Percentiles rank a stretch among this genome's conserved stretches.
phyloP scores from a whole-genome alignment of 92 coral and sea anemone genomes.

The Parazoanthus swiftii region DNA sequence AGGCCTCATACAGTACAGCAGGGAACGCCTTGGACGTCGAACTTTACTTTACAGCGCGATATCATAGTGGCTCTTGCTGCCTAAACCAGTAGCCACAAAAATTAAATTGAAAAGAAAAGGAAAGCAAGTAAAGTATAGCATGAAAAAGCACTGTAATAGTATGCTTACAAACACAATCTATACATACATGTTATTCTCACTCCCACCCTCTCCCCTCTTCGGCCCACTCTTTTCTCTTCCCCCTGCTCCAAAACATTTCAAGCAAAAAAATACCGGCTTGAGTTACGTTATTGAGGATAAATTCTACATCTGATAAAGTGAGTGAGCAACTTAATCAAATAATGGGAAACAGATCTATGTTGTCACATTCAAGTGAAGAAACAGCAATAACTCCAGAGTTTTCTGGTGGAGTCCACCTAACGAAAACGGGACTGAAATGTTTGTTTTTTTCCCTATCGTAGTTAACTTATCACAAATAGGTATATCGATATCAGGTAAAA shows the following conservation, averaged over 20 bases:
- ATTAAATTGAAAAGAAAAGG: too few relatives aligned
- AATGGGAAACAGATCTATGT: background rate
- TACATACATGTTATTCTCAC: too few relatives aligned
- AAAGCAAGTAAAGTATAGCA: too few relatives aligned
- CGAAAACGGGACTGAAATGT: background rate
- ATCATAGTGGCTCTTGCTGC: too few relatives aligned
- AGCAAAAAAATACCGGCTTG: background rate
- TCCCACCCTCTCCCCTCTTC: too few relatives aligned
- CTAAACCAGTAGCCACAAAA: too few relatives aligned
- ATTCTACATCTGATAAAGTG: background rate
- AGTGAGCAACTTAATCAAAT: too few relatives aligned
- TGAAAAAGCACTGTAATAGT: too few relatives aligned
- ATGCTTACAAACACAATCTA: too few relatives aligned
- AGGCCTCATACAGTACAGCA: too few relatives aligned
- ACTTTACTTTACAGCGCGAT: too few relatives aligned
- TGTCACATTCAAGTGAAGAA: background rate
- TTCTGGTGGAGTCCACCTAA: background rate
- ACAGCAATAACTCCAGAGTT: background rate
- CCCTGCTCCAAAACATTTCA: background rate
- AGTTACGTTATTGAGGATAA: background rate
- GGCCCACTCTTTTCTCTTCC: background rate
- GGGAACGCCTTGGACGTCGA: too few relatives aligned
- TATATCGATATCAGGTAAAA: background rate
- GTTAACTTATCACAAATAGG: background rate
- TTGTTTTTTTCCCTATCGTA: background rate